Conservation (phyloP, 2,797 vertebrate species). For the Enteromius thamalakanensis region DNA sequence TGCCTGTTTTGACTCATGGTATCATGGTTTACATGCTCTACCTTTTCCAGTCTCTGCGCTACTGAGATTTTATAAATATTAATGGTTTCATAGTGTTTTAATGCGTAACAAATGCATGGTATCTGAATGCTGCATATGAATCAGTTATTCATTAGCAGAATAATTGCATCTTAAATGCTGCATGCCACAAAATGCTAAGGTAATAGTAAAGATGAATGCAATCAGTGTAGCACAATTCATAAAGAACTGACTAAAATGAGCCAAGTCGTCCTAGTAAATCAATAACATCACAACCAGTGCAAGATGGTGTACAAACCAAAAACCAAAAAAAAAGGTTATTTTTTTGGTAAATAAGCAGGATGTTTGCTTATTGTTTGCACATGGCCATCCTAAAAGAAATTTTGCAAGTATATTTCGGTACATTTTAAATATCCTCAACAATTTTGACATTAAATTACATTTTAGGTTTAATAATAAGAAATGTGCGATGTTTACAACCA, state of each 20-base stretch:
- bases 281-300: neutral
- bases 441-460: neutral
- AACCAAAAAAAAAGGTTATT: neutral
- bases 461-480: neutral
- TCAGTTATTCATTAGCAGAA: conserved; percentile 91
- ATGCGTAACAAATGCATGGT: conserved; percentile 82
- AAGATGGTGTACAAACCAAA: neutral
- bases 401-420: too few relatives aligned
- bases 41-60: neutral
- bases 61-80: conserved; percentile 28
- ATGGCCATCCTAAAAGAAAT: neutral
- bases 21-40: conserved; percentile 2
- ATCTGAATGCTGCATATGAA: conserved; percentile 84
- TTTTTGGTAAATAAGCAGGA: neutral
- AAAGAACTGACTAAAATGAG: neutral
- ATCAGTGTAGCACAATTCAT: neutral
- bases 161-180: conserved; percentile 83
- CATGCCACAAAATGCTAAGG: conserved; percentile 86
- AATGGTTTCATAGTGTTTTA: conserved; percentile 84
- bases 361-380: neutral
- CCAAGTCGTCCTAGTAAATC: neutral
- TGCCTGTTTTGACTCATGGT: conserved; percentile 29
- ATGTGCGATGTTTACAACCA: too few relatives aligned
- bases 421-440: neutral
- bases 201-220: conserved; percentile 55